These are phyloP conservation scores for Bombus terrestris DNA, from an alignment of 1,140 invertebrate genomes.

Conservation along the genomic window DNA sequence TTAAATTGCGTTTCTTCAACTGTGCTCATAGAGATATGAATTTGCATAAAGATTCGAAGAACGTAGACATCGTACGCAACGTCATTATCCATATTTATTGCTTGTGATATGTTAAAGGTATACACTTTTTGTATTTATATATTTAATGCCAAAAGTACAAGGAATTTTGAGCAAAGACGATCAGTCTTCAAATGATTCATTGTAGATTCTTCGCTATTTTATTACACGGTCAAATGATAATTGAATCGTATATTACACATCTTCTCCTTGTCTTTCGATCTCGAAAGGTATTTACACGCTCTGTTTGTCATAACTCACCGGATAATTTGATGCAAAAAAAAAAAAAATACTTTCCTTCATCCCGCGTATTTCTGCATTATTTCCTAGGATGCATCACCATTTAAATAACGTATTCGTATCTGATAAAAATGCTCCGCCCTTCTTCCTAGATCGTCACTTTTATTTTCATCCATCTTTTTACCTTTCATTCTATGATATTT, in stretches of 20 bases:
- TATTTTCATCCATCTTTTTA: neutral
- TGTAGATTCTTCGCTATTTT: neutral
- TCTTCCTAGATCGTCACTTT: neutral
- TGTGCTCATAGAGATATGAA: neutral
- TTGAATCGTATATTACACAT: neutral
- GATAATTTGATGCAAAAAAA: neutral
- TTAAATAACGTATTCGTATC: constrained; percentile 3
- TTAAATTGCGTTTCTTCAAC: neutral
- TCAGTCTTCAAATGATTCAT: too few species aligned
- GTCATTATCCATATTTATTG: neutral
- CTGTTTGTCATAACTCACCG: neutral
- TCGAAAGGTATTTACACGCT: neutral
- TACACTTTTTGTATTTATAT: too few species aligned
- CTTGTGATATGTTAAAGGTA: too few species aligned
- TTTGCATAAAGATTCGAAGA: too few species aligned
- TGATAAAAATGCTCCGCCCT: neutral
- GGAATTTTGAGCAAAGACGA: too few species aligned
- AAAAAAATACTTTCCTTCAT: neutral
- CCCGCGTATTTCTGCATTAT: neutral
- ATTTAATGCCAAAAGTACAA: too few species aligned
- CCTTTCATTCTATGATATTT: neutral
- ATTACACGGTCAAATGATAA: neutral
- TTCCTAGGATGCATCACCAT: neutral
- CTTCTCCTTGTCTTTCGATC: neutral
- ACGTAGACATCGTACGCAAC: too few species aligned